Percentiles rank a stretch among this genome's conserved stretches.
Evolutionary conservation across 2,113 vertebrate genomes (phyloP).

Genomic region (Grallaria varia): DNA sequence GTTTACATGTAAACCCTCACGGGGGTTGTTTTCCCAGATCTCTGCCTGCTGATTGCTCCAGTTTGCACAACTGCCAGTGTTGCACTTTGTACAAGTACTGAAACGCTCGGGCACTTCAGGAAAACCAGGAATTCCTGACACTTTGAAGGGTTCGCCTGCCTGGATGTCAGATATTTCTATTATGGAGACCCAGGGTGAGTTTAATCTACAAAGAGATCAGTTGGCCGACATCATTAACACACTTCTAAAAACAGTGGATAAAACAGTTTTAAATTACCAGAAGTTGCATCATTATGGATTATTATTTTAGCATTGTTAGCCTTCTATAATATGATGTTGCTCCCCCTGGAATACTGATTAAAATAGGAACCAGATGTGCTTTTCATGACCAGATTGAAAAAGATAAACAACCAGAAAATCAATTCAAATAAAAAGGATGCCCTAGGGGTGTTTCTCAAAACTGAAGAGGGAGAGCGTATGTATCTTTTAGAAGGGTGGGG

Average conservation of each 20-base stretch:
- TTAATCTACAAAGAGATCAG: conserved; percentile 53
- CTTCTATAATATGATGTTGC: conserved; percentile 77
- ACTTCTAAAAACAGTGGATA: conserved; percentile 72
- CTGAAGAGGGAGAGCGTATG: neutral
- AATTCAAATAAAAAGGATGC: conserved; percentile 74
- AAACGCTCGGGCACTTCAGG: neutral
- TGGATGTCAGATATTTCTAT: conserved; percentile 9
- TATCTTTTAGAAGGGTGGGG: conserved; percentile 30
- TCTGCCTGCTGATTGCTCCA: neutral
- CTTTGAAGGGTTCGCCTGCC: neutral
- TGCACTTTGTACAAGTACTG: neutral
- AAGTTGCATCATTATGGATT: conserved; percentile 77
- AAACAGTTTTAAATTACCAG: conserved; percentile 73
- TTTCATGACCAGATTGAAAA: conserved; percentile 74
- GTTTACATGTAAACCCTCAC: neutral
- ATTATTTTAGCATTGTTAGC: conserved; percentile 79
- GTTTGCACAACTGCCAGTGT: neutral
- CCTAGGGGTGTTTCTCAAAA: conserved; percentile 59
- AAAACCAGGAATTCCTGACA: conserved; percentile 1
- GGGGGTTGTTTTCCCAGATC: neutral
- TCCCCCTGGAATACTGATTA: conserved; percentile 77
- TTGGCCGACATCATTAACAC: conserved; percentile 67
- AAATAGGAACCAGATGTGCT: conserved; percentile 81
- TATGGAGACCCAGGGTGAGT: conserved; percentile 31
- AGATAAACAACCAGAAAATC: conserved; percentile 76